phyloP scores from a whole-genome alignment of 2,797 vertebrate species.

The Glyptemys insculpta region DNA sequence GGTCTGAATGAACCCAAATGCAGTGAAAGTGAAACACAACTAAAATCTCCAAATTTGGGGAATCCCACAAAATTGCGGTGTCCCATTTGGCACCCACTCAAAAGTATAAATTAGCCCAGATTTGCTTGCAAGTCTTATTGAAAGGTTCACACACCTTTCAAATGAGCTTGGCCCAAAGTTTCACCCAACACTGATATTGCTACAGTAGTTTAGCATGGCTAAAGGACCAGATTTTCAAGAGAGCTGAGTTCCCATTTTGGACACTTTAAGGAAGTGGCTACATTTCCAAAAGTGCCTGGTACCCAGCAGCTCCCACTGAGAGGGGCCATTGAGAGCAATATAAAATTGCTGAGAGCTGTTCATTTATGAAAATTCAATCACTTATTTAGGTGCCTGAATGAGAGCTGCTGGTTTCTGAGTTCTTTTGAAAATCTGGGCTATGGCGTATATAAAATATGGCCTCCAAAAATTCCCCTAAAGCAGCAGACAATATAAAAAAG shows the following conservation, averaged over 20 bases:
- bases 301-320: neutral
- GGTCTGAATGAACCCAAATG: neutral
- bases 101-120: slow-evolving; percentile 13
- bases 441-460: neutral
- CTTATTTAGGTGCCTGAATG: neutral
- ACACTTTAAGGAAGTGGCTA: neutral
- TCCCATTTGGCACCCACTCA: neutral
- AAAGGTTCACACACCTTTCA: neutral
- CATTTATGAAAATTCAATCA: neutral
- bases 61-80: slow-evolving; percentile 25
- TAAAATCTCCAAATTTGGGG: slow-evolving; percentile 29
- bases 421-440: slow-evolving; percentile 19
- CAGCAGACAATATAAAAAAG: slow-evolving; percentile 13
- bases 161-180: neutral
- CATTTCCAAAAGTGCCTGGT: neutral
- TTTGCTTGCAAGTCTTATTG: neutral
- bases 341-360: neutral
- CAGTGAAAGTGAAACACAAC: neutral
- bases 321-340: neutral
- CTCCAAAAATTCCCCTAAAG: neutral
- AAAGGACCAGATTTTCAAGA: neutral
- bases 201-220: neutral
- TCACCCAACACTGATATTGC: neutral
- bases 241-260: neutral
- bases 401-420: slow-evolving; percentile 10